Percentiles rank a stretch among this genome's conserved stretches.
phyloP scores from a whole-genome alignment of 1,140 invertebrate genomes.

The Temnothorax curvispinosus region DNA sequence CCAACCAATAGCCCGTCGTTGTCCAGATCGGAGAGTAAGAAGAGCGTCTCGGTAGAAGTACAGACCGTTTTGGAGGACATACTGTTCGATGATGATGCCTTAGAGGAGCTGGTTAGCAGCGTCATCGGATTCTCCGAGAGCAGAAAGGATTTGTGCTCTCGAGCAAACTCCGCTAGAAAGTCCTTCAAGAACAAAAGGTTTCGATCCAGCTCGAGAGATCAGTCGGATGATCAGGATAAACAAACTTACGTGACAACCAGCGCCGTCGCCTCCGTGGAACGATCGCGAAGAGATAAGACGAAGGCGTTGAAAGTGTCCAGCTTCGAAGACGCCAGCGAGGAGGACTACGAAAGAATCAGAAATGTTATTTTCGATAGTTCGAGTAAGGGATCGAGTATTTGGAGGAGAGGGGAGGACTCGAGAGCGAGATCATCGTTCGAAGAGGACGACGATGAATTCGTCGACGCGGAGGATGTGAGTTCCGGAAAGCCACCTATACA shows the following conservation, averaged over 20 bases:
- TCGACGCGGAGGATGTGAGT: constrained; percentile 81
- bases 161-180: constrained; percentile 48
- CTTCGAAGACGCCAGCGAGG: constrained; percentile 76
- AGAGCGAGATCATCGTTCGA: constrained; percentile 67
- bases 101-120: constrained; percentile 45
- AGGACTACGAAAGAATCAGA: constrained; percentile 75
- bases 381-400: constrained; percentile 33
- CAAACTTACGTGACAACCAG: constrained; percentile 23
- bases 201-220: constrained; percentile 59
- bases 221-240: constrained; percentile 3
- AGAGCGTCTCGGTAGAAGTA: constrained; percentile 80
- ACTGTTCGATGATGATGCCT: constrained; percentile 17
- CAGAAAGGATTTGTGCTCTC: constrained; percentile 58
- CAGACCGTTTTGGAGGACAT: constrained; percentile 82
- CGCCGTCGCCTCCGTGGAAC: constrained; percentile 39
- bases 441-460: constrained; percentile 80
- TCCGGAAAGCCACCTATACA: constrained; percentile 76
- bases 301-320: constrained; percentile 75
- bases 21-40: constrained; percentile 77
- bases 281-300: constrained; percentile 23
- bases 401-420: constrained; percentile 35
- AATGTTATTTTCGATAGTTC: constrained; percentile 59
- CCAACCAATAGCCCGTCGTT: constrained; percentile 74
- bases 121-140: constrained; percentile 69
- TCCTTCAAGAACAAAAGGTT: constrained; percentile 67